Evolutionary conservation across 1,140 invertebrate species (phyloP).

Genomic region (Periplaneta americana): DNA sequence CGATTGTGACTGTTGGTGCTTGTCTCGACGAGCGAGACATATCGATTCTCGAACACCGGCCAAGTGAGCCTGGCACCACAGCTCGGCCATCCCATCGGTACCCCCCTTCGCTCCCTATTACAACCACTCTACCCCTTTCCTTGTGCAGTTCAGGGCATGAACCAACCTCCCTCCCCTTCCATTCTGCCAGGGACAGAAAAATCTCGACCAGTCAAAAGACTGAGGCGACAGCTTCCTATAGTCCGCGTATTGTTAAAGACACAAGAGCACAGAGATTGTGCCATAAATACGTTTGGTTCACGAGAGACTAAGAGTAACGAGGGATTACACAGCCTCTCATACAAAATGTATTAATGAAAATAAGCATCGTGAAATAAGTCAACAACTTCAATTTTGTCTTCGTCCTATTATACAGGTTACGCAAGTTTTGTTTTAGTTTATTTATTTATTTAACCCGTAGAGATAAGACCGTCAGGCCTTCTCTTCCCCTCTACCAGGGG

Average conservation of each 20-base stretch:
- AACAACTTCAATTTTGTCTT: too few species aligned
- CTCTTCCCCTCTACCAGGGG: too few species aligned
- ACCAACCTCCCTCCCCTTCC: not conserved
- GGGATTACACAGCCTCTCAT: too few species aligned
- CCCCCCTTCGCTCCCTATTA: not conserved
- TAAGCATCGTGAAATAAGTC: too few species aligned
- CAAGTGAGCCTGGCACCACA: not conserved
- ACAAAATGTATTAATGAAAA: too few species aligned
- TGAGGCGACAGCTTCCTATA: not conserved
- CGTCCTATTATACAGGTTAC: too few species aligned
- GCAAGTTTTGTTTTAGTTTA: too few species aligned
- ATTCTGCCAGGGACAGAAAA: not conserved
- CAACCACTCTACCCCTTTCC: too few species aligned
- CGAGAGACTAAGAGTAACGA: too few species aligned
- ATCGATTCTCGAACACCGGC: not conserved
- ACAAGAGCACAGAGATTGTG: too few species aligned
- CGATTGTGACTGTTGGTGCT: not conserved
- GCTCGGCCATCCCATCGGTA: not conserved
- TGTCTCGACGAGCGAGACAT: not conserved
- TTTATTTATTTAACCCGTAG: too few species aligned
- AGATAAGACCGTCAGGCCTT: too few species aligned
- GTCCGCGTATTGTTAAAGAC: not conserved
- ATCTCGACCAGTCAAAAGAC: not conserved
- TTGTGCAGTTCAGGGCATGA: not conserved
- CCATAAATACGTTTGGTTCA: not conserved